Percentiles rank a stretch among this genome's conserved stretches.
Evolutionary conservation across 1,140 invertebrate species (phyloP).

Genomic region (Dreissena rostriformis): DNA sequence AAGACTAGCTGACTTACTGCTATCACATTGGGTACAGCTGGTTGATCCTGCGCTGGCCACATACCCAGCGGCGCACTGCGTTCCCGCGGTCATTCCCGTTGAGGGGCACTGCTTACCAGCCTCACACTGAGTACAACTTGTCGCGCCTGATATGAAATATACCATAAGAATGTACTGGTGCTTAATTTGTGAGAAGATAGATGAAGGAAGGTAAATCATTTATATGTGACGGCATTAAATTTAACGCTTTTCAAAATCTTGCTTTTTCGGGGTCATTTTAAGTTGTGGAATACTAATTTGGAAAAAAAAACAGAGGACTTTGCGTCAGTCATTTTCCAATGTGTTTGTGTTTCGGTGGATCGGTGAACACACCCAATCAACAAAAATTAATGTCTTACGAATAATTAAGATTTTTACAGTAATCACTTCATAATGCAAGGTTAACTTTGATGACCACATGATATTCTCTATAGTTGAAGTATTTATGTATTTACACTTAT

Average conservation of each 20-base stretch:
- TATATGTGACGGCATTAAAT: background rate
- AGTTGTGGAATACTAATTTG: background rate
- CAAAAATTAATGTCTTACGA: background rate
- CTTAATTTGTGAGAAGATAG: background rate
- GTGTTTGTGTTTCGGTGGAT: no score
- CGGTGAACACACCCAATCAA: no score
- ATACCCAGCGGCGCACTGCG: slow-evolving; percentile 68
- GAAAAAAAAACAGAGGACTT: no score
- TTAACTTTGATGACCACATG: no score
- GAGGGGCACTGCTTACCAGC: slow-evolving; percentile 67
- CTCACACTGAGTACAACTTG: slow-evolving; percentile 67
- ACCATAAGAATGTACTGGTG: background rate
- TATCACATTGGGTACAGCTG: slow-evolving; percentile 70
- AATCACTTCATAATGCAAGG: no score
- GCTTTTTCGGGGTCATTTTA: no score
- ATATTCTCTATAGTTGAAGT: no score
- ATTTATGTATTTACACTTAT: no score
- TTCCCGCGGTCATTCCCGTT: slow-evolving; percentile 43
- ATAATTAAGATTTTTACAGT: background rate
- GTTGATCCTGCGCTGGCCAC: slow-evolving; percentile 70
- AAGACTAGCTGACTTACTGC: slow-evolving; percentile 60
- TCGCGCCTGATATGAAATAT: slow-evolving; percentile 61
- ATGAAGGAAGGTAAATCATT: background rate
- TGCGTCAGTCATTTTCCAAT: no score
- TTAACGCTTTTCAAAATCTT: background rate